Evolutionary conservation across 2,888 invertebrate genomes (phyloP).

Genomic region (Lasioglossum pauxillum): DNA sequence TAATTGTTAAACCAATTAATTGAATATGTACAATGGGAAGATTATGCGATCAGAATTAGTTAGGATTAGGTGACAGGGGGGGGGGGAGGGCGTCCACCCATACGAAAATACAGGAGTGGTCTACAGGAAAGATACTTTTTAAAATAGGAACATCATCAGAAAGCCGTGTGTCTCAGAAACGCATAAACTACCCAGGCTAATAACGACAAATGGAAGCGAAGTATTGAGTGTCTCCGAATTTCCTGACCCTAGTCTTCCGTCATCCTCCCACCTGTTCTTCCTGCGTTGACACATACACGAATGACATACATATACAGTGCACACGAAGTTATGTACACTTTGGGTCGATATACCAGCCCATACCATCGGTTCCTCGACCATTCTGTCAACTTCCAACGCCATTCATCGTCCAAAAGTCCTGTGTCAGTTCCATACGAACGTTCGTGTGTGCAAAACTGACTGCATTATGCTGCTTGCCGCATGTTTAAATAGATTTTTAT

Average conservation of each 20-base stretch:
- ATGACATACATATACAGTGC: constrained; percentile 31
- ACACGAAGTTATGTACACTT: constrained; percentile 52
- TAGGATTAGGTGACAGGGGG: too few species aligned
- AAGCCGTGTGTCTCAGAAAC: neutral
- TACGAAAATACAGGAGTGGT: too few species aligned
- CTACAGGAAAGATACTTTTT: too few species aligned
- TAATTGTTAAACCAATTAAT: too few species aligned
- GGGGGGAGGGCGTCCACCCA: too few species aligned
- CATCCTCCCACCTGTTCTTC: constrained; percentile 37
- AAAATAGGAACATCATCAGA: neutral
- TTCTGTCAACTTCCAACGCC: constrained; percentile 66
- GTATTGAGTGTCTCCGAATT: constrained; percentile 30
- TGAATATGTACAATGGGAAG: too few species aligned
- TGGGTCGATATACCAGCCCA: constrained; percentile 73
- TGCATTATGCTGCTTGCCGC: constrained; percentile 12
- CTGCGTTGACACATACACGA: constrained; percentile 38
- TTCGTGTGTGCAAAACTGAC: constrained; percentile 39
- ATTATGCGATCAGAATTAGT: too few species aligned
- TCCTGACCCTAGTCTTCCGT: constrained; percentile 24
- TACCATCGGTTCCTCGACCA: constrained; percentile 69
- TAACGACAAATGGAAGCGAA: constrained; percentile 31
- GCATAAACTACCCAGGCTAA: neutral
- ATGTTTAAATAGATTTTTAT: constrained; percentile 28
- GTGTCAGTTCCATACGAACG: constrained; percentile 33
- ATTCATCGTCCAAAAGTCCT: constrained; percentile 52